A percentile compares a stretch with the other conserved stretches of the same genome.
These are phyloP conservation scores for Ctenochaetus hawaiiensis DNA, from an alignment of 2,797 vertebrate genomes.

Conservation along the genomic window DNA sequence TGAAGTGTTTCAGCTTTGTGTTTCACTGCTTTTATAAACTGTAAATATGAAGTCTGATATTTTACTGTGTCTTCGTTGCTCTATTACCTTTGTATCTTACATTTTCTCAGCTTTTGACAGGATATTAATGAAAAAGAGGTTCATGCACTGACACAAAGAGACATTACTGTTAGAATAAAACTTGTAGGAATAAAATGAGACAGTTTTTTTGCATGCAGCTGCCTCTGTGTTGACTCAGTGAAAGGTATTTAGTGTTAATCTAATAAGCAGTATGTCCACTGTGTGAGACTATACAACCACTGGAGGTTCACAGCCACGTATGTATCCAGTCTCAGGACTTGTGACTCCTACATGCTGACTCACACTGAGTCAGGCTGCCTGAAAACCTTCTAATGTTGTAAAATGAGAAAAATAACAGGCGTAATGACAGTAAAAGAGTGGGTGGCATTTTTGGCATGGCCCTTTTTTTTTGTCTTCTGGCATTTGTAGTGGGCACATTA, in stretches of 20 bases:
- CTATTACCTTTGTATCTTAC: background rate
- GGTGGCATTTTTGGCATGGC: conserved; percentile 37
- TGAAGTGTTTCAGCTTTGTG: background rate
- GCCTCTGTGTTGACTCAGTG: background rate
- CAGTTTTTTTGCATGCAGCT: rapidly evolving
- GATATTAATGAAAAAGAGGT: background rate
- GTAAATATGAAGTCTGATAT: background rate
- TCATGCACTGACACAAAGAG: background rate
- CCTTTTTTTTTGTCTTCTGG: conserved; percentile 34
- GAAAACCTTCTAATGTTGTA: background rate
- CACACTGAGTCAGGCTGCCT: conserved; percentile 5
- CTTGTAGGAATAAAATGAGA: background rate
- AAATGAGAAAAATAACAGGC: conserved; percentile 44
- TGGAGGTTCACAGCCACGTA: conserved; percentile 9
- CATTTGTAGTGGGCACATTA: conserved; percentile 39
- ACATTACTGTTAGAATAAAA: background rate
- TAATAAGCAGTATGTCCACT: background rate
- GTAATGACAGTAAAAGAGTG: conserved; percentile 32
- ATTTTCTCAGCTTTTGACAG: no score
- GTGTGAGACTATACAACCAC: background rate
- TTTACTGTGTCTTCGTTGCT: background rate
- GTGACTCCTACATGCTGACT: conserved; percentile 38
- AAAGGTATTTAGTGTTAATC: background rate
- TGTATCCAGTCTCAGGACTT: background rate
- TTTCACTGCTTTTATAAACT: background rate